phyloP scores from a whole-genome alignment of 2,888 invertebrate species.

The Andrena marginata region DNA sequence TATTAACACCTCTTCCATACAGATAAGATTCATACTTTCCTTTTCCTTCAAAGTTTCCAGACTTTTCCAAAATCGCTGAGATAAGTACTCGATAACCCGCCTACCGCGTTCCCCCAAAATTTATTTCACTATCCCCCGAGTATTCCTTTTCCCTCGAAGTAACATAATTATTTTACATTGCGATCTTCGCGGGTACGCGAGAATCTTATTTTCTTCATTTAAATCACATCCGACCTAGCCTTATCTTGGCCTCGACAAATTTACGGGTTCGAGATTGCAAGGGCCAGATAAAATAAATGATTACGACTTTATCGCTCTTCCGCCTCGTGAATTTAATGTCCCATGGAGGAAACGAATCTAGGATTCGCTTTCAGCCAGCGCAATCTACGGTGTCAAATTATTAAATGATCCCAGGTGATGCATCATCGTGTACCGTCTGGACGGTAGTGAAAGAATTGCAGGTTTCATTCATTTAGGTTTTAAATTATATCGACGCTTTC shows the following conservation, averaged over 20 bases:
- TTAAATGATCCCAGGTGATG: conserved; percentile 12
- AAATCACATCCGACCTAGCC: neutral
- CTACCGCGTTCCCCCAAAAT: no score
- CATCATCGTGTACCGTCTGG: neutral
- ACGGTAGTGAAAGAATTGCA: neutral
- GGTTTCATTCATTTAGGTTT: conserved; percentile 16
- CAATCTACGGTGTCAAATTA: conserved; percentile 18
- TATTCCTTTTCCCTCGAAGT: neutral
- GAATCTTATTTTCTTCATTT: neutral
- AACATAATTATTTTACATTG: neutral
- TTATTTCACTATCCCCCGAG: neutral
- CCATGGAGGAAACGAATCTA: neutral
- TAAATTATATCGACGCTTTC: conserved; percentile 43
- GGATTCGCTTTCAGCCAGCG: neutral
- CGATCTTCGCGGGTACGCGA: neutral
- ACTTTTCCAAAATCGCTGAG: no score
- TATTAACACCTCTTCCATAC: no score
- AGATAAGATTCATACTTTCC: no score
- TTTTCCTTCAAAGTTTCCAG: no score
- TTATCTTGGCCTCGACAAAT: neutral
- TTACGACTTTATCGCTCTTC: conserved; percentile 23
- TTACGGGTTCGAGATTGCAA: neutral
- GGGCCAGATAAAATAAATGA: conserved; percentile 15
- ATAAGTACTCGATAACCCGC: no score
- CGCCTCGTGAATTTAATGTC: conserved; percentile 2